Evolutionary conservation across 2,797 vertebrate species (phyloP).

Genomic region (Propithecus deckenii): DNA sequence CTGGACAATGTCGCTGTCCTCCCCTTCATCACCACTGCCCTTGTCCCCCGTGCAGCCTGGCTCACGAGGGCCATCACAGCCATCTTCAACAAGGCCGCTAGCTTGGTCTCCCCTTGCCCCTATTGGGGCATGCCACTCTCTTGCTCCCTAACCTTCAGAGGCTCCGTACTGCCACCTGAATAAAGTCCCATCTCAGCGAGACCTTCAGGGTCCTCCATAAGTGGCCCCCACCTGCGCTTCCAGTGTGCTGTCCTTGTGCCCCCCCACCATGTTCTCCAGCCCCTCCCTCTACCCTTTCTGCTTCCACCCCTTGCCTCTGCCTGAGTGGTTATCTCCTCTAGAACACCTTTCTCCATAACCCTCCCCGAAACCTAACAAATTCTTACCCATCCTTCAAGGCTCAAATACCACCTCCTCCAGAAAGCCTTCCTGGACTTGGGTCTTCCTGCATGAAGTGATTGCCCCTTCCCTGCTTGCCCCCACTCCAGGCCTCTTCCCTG

Average conservation of each 20-base stretch:
- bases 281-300: not conserved
- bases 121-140: not conserved
- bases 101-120: not conserved
- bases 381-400: not conserved
- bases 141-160: not conserved
- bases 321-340: not conserved
- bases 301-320: not conserved
- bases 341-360: not conserved
- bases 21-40: not conserved
- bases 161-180: not conserved
- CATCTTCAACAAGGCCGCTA: not conserved
- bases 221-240: not conserved
- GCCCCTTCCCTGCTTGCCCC: not conserved
- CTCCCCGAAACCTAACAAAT: not conserved
- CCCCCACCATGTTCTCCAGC: not conserved
- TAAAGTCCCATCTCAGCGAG: not conserved
- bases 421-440: conserved; percentile 16
- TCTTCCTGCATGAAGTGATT: not conserved
- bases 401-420: not conserved
- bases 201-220: not conserved
- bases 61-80: not conserved
- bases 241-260: not conserved
- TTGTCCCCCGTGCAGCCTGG: rapidly evolving
- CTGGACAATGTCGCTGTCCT: not conserved
- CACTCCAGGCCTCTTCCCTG: not conserved